A percentile compares a stretch with the other conserved stretches of the same genome.
Conservation (phyloP, 2,797 vertebrate genomes). For the Somateria mollissima region DNA sequence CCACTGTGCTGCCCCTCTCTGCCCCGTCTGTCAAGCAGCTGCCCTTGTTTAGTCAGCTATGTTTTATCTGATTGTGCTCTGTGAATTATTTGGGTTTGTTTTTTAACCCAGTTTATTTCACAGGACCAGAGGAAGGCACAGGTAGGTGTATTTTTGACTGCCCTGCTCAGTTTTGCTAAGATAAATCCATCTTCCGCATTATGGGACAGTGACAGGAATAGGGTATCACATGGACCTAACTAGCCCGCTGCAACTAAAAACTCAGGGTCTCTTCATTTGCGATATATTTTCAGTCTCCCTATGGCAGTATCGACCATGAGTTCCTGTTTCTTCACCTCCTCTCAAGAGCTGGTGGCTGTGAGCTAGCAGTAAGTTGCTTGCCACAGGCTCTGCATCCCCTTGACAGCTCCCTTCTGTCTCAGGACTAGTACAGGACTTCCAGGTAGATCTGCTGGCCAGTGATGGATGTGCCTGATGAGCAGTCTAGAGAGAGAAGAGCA, state of each 20-base stretch:
- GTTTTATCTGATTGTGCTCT: neutral
- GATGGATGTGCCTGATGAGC: neutral
- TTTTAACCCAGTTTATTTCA: neutral
- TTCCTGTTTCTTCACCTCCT: neutral
- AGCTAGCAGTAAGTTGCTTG: accelerated
- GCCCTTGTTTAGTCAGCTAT: neutral
- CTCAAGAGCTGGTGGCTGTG: neutral
- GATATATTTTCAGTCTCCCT: neutral
- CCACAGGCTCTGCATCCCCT: neutral
- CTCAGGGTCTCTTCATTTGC: neutral
- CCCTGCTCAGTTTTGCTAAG: neutral
- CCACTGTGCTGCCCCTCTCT: neutral
- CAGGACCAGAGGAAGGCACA: neutral
- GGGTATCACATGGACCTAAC: neutral
- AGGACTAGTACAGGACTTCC: neutral
- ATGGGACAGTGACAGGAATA: neutral
- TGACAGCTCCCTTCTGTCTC: neutral
- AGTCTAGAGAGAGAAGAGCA: neutral
- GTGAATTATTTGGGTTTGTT: neutral
- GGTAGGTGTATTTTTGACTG: neutral
- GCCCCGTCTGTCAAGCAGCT: neutral
- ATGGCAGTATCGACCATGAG: neutral
- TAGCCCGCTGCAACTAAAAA: neutral
- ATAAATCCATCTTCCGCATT: neutral
- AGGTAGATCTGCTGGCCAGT: neutral